Conservation (phyloP, 2,797 vertebrate species). For the Xenentodon cancila region DNA sequence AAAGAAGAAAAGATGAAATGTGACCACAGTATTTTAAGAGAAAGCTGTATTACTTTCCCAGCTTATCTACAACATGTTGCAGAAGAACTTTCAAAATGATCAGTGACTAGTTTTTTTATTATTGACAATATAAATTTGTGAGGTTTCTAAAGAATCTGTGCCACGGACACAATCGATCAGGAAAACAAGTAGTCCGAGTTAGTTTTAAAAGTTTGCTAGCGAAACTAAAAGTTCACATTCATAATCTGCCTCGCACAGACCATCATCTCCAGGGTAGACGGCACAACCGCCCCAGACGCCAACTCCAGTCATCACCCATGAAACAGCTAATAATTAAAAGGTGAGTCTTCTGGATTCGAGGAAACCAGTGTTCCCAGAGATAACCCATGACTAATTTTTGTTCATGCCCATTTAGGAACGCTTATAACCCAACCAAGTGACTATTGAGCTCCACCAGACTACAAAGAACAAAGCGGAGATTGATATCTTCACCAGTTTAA, state of each 20-base stretch:
- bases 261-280: neutral
- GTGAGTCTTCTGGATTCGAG: slow-evolving; percentile 1
- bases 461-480: slow-evolving; percentile 7
- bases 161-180: too few species aligned
- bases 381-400: slow-evolving; percentile 2
- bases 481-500: neutral
- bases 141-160: too few species aligned
- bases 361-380: slow-evolving; percentile 4
- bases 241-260: neutral
- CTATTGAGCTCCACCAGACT: slow-evolving; percentile 1
- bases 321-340: slow-evolving; percentile 15
- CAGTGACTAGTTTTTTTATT: too few species aligned
- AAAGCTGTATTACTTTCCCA: too few species aligned
- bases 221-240: neutral
- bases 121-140: too few species aligned
- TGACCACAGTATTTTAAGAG: too few species aligned
- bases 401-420: slow-evolving; percentile 3
- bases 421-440: neutral
- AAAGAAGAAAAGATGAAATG: too few species aligned
- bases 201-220: neutral
- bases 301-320: neutral
- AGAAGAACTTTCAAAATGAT: too few species aligned
- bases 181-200: neutral
- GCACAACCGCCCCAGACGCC: neutral
- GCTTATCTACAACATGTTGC: too few species aligned